Percentiles rank a stretch among this genome's conserved stretches.
phyloP scores from a whole-genome alignment of 2,888 invertebrate genomes.

The Folsomia manolachei region DNA sequence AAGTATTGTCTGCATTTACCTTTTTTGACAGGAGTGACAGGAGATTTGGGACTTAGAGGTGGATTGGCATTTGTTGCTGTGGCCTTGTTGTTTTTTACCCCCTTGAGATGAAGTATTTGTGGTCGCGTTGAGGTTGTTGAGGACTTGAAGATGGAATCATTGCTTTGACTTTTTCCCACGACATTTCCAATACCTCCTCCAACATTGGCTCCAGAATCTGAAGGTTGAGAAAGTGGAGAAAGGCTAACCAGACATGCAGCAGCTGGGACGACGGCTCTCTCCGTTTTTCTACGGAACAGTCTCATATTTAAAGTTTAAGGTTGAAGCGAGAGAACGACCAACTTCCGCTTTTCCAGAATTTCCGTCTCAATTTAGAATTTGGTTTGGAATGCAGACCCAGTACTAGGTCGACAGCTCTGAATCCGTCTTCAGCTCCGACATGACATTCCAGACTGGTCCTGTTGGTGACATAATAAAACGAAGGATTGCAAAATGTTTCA shows the following conservation, averaged over 20 bases:
- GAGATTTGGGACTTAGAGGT: slow-evolving; percentile 44
- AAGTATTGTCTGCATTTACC: slow-evolving; percentile 31
- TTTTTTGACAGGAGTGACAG: slow-evolving; percentile 50
- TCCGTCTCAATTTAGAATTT: not conserved
- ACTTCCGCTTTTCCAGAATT: not conserved
- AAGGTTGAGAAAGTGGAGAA: slow-evolving; percentile 37
- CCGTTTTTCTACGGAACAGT: slow-evolving; percentile 49
- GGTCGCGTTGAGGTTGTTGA: slow-evolving; percentile 19
- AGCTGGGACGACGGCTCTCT: slow-evolving; percentile 33
- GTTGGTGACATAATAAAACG: slow-evolving; percentile 1
- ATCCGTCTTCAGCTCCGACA: not conserved
- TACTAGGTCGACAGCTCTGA: not conserved
- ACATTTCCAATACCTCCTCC: not conserved
- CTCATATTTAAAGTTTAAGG: slow-evolving; percentile 35
- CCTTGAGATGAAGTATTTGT: slow-evolving; percentile 32
- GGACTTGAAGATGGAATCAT: slow-evolving; percentile 24
- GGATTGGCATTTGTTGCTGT: not conserved
- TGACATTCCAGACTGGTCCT: not conserved
- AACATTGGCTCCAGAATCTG: not conserved
- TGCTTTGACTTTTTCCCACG: slow-evolving; percentile 31
- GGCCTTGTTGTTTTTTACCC: slow-evolving; percentile 28
- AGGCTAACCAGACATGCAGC: slow-evolving; percentile 47
- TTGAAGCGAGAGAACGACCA: not conserved
- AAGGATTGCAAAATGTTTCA: not conserved
- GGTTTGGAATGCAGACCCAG: not conserved